A percentile compares a stretch with the other conserved stretches of the same genome.
phyloP scores from a whole-genome alignment of 2,888 invertebrate genomes.

The Agrotis puta region DNA sequence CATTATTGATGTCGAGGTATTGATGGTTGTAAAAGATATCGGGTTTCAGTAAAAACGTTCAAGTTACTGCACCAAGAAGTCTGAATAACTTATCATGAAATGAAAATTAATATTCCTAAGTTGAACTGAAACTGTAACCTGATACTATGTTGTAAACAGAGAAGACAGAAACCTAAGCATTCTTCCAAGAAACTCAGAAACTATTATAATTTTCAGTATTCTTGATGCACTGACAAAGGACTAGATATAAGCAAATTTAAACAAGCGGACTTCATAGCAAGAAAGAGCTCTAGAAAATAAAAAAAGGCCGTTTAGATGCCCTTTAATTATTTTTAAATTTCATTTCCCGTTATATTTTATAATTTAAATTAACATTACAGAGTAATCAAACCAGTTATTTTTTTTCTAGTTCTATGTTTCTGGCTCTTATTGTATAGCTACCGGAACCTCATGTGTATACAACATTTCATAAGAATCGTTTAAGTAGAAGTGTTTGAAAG shows the following conservation, averaged over 20 bases:
- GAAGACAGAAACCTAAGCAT: no score
- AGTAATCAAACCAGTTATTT: no score
- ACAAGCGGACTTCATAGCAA: neutral
- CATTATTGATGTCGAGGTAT: neutral
- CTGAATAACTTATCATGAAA: neutral
- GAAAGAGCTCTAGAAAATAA: neutral
- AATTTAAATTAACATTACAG: no score
- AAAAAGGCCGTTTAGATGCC: no score
- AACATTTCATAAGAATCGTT: no score
- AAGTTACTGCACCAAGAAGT: neutral
- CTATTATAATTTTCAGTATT: constrained; percentile 4
- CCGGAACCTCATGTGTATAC: no score
- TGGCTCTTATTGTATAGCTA: no score
- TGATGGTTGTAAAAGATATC: neutral
- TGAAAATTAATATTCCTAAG: neutral
- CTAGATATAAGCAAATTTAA: neutral
- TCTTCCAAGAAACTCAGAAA: constrained; percentile 8
- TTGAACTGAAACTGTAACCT: neutral
- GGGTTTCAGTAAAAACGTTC: neutral
- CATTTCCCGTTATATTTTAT: no score
- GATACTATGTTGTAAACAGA: neutral
- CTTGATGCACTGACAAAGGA: neutral
- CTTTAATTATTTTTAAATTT: neutral
- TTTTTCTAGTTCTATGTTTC: no score
- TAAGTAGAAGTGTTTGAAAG: no score